Percentiles rank a stretch among this genome's conserved stretches.
These are phyloP conservation scores for Omphaloscelis lunosa DNA, from an alignment of 2,888 invertebrate genomes.

Conservation along the genomic window DNA sequence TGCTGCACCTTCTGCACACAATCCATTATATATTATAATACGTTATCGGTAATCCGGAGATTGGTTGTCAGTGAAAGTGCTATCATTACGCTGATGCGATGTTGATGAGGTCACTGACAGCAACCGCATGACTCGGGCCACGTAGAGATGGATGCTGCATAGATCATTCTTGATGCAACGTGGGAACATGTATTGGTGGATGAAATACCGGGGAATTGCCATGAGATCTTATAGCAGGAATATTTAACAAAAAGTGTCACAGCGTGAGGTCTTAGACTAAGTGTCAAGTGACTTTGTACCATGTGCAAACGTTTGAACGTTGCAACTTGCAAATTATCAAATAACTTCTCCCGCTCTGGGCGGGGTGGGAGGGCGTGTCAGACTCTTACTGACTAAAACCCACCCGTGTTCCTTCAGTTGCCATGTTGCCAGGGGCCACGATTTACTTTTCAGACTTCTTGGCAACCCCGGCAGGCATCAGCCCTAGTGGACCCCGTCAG, in stretches of 20 bases:
- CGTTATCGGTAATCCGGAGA: conserved; percentile 55
- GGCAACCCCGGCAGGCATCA: no score
- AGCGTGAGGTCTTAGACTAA: not conserved
- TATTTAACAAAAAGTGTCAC: not conserved
- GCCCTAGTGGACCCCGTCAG: no score
- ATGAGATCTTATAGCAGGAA: not conserved
- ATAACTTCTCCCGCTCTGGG: no score
- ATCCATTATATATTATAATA: conserved; percentile 33
- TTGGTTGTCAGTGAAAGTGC: conserved; percentile 65
- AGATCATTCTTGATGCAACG: conserved; percentile 35
- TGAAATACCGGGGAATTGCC: not conserved
- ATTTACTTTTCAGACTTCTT: no score
- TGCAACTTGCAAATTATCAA: no score
- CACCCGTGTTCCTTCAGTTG: no score
- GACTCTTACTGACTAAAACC: no score
- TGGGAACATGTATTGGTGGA: conserved; percentile 28
- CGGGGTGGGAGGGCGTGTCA: no score
- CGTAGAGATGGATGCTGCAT: conserved; percentile 35
- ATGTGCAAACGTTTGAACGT: no score
- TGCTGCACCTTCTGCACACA: conserved; percentile 25
- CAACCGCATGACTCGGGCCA: conserved; percentile 48
- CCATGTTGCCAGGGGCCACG: no score
- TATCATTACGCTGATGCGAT: conserved; percentile 64
- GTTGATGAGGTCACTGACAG: conserved; percentile 68
- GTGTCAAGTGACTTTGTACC: not conserved